Conservation (phyloP, 2,888 invertebrate species). For the Drosophila conformis region DNA sequence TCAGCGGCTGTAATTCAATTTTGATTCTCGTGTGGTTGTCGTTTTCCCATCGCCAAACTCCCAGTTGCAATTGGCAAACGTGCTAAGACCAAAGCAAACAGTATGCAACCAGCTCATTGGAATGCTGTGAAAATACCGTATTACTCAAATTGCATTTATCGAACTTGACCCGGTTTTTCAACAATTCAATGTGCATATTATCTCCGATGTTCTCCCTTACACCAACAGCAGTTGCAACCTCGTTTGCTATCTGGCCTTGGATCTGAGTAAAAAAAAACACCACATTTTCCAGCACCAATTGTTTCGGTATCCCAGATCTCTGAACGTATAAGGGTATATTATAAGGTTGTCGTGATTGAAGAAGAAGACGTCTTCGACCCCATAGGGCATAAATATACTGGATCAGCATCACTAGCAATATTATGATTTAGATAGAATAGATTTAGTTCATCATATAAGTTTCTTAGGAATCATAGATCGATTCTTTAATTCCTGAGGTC, state of each 20-base stretch:
- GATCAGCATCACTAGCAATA: not conserved
- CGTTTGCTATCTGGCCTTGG: not conserved
- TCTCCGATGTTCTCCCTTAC: not conserved
- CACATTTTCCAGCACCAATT: not conserved
- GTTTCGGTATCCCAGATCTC: not conserved
- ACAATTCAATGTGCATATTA: conserved; percentile 2
- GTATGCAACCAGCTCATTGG: not conserved
- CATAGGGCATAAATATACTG: not conserved
- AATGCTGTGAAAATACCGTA: conserved; percentile 21
- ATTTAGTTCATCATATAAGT: not conserved
- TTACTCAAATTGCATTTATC: conserved; percentile 17
- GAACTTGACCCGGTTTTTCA: not conserved
- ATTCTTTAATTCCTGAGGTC: not conserved
- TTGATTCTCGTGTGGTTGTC: not conserved
- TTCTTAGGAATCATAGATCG: not conserved
- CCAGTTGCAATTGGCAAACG: conserved; percentile 1
- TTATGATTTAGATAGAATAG: too few relatives aligned
- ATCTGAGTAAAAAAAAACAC: conserved; percentile 3
- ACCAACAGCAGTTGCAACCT: not conserved
- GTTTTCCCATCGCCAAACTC: not conserved
- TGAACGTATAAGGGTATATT: not conserved
- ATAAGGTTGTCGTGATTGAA: not conserved
- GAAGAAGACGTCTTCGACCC: not conserved
- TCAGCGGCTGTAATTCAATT: conserved; percentile 6
- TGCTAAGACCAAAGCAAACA: conserved; percentile 8